Conservation (phyloP, 2,888 invertebrate genomes). For the Tenthredo notha region DNA sequence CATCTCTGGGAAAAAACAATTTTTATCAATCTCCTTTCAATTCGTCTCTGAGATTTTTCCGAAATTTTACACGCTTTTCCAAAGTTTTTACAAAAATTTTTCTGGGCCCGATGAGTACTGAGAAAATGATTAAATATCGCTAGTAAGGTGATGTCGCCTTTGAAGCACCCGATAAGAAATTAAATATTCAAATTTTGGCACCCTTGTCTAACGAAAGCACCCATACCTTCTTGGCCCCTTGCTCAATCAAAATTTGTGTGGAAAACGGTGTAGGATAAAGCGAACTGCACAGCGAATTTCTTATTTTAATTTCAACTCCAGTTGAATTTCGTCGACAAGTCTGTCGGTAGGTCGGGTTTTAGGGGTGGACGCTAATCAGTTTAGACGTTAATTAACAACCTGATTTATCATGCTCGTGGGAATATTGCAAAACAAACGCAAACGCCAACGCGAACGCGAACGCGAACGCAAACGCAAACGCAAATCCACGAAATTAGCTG, state of each 20-base stretch:
- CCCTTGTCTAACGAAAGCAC: background rate
- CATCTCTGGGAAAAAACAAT: background rate
- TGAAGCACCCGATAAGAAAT: background rate
- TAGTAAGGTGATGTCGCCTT: conserved; percentile 9
- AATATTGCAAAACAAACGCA: conserved; percentile 9
- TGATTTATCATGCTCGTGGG: conserved; percentile 12
- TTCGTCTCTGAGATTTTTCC: background rate
- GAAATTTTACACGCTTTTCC: background rate
- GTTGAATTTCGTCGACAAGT: background rate
- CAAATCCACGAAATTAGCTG: background rate
- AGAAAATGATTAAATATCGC: background rate
- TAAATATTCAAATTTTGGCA: conserved; percentile 19
- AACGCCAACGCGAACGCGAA: background rate
- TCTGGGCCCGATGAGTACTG: background rate
- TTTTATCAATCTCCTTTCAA: background rate
- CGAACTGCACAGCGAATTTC: background rate
- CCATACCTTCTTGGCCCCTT: background rate
- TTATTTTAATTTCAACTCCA: background rate
- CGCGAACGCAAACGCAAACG: background rate
- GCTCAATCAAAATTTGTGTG: background rate
- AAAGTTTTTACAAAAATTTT: background rate
- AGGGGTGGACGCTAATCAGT: conserved; percentile 12
- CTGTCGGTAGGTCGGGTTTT: background rate
- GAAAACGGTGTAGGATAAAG: background rate
- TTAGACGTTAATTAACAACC: conserved; percentile 33